A percentile compares a stretch with the other conserved stretches of the same genome.
Conservation (phyloP, 2,113 vertebrate genomes). For the Cynoglossus semilaevis region DNA sequence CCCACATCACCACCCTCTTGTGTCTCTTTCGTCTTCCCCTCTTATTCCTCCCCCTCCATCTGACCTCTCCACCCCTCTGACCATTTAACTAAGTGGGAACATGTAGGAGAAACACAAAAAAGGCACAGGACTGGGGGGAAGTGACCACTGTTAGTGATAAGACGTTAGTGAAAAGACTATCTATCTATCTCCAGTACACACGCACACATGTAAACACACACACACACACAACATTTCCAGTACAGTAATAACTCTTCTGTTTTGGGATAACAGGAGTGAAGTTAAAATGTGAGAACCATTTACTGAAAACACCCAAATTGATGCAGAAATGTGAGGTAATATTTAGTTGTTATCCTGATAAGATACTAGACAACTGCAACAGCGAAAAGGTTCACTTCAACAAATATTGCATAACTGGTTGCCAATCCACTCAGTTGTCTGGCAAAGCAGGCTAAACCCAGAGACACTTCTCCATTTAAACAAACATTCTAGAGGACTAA, state of each 20-base stretch:
- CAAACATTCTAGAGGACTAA: too few relatives aligned
- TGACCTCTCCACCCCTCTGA: slow-evolving; percentile 55
- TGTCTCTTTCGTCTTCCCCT: background rate
- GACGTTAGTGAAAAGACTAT: too few relatives aligned
- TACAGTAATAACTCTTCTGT: slow-evolving; percentile 15
- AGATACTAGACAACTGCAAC: slow-evolving; percentile 10
- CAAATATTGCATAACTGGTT: too few relatives aligned
- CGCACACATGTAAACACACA: background rate
- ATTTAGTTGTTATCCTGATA: slow-evolving; percentile 37
- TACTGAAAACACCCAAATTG: background rate
- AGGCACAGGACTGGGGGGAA: slow-evolving; percentile 28
- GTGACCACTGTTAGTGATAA: slow-evolving; percentile 34
- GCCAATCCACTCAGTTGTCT: too few relatives aligned
- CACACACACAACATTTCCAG: background rate
- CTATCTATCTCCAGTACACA: background rate
- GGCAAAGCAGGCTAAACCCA: too few relatives aligned
- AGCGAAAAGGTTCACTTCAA: slow-evolving; percentile 25
- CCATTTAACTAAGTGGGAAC: slow-evolving; percentile 67
- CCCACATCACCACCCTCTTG: too few relatives aligned
- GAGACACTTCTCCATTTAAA: too few relatives aligned
- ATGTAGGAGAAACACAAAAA: slow-evolving; percentile 63
- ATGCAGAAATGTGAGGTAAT: slow-evolving; percentile 30
- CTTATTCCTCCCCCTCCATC: slow-evolving; percentile 14
- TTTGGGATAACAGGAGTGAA: slow-evolving; percentile 7
- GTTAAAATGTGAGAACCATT: slow-evolving; percentile 35